These are phyloP conservation scores for Maniola hyperantus DNA, from an alignment of 2,888 invertebrate genomes.

Conservation along the genomic window DNA sequence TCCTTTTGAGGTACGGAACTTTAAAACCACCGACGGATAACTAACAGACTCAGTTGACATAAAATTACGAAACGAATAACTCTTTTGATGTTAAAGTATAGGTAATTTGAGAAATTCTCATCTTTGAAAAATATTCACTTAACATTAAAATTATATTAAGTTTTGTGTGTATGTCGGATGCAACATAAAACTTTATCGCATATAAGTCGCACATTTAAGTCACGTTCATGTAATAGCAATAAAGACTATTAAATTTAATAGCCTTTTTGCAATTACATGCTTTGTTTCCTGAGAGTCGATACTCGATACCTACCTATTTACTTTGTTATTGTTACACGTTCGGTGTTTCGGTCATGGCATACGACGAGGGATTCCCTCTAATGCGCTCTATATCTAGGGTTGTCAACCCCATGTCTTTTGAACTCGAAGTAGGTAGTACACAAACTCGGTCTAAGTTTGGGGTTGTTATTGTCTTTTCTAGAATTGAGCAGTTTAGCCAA, in stretches of 20 bases:
- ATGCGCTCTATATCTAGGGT: constrained; percentile 1
- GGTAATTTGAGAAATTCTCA: background rate
- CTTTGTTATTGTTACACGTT: constrained; percentile 15
- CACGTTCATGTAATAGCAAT: constrained; percentile 19
- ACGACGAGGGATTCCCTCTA: constrained; percentile 22
- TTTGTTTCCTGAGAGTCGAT: constrained; percentile 10
- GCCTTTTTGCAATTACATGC: constrained; percentile 17
- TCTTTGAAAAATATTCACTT: background rate
- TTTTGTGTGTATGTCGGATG: background rate
- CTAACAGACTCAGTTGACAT: no score
- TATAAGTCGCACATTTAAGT: constrained; percentile 20
- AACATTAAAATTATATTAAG: background rate
- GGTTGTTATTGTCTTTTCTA: no score
- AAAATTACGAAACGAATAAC: background rate
- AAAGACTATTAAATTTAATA: constrained; percentile 16
- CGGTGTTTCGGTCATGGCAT: constrained; percentile 7
- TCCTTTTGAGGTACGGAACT: no score
- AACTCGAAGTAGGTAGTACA: background rate
- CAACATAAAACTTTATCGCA: constrained; percentile 16
- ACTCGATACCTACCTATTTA: constrained; percentile 5
- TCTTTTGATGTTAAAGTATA: background rate
- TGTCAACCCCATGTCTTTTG: background rate
- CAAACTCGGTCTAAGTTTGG: background rate
- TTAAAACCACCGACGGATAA: no score
- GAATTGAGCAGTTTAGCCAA: no score